Conservation (phyloP, 2,888 invertebrate species). For the Nymphalis c-album region DNA sequence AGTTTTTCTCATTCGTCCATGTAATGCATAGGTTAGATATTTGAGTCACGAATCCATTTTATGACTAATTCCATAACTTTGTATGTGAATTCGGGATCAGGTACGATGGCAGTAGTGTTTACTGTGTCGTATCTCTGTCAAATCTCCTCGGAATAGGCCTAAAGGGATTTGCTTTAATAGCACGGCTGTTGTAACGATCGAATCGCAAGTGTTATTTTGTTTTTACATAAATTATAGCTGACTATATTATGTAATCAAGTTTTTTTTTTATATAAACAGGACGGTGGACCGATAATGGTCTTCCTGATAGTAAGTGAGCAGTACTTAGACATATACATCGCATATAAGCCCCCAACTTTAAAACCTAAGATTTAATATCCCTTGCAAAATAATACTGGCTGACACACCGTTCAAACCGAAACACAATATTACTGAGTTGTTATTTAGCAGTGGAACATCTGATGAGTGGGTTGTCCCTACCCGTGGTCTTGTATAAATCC, state of each 20-base stretch:
- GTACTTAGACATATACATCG: too few relatives aligned
- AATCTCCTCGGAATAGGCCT: conserved; percentile 54
- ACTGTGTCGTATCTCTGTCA: conserved; percentile 58
- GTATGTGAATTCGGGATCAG: conserved; percentile 80
- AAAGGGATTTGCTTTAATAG: conserved; percentile 68
- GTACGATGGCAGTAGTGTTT: conserved; percentile 70
- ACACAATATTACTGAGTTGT: too few relatives aligned
- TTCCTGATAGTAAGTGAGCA: too few relatives aligned
- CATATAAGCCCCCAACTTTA: too few relatives aligned
- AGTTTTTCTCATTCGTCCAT: conserved; percentile 34
- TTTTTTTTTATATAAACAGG: too few relatives aligned
- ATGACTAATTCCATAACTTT: conserved; percentile 82
- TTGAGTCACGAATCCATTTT: conserved; percentile 81
- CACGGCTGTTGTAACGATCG: conserved; percentile 22
- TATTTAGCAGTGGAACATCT: too few relatives aligned
- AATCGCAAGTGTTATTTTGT: conserved; percentile 34
- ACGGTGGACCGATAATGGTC: too few relatives aligned
- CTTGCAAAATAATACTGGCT: too few relatives aligned
- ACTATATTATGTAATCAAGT: not conserved
- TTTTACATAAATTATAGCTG: conserved; percentile 13
- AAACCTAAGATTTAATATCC: too few relatives aligned
- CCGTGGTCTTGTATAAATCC: too few relatives aligned
- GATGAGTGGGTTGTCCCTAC: too few relatives aligned
- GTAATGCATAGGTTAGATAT: conserved; percentile 76
- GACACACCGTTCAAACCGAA: too few relatives aligned